Percentiles rank a stretch among this genome's conserved stretches.
These are phyloP conservation scores for Diplodus sargus DNA, from an alignment of 2,797 vertebrate species.

Conservation along the genomic window DNA sequence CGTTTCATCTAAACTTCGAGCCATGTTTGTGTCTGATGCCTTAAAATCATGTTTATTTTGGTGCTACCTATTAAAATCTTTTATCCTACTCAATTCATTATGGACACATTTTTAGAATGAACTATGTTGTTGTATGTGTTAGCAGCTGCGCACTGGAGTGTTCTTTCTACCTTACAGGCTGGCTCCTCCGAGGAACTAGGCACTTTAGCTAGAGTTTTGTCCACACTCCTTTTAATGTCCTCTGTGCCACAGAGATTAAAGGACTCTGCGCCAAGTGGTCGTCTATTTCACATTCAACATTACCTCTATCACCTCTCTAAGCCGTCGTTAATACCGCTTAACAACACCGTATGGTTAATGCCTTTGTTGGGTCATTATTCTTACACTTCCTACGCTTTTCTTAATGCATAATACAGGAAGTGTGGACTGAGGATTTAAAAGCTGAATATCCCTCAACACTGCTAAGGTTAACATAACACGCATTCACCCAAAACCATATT, in stretches of 20 bases:
- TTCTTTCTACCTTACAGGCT: conserved; percentile 7
- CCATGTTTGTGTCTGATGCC: not conserved
- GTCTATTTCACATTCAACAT: conserved; percentile 22
- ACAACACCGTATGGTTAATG: not conserved
- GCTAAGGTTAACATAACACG: not conserved
- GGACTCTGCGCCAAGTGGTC: not conserved
- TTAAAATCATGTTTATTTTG: not conserved
- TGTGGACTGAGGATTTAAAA: not conserved
- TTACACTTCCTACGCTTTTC: not conserved
- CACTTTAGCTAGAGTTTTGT: conserved; percentile 14
- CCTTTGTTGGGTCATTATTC: conserved; percentile 12
- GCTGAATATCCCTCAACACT: not conserved
- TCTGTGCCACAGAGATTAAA: conserved; percentile 32
- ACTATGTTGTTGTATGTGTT: not conserved
- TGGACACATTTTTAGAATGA: not conserved
- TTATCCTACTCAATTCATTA: not conserved
- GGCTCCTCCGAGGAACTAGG: conserved; percentile 17
- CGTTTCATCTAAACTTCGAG: not conserved
- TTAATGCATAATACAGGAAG: not conserved
- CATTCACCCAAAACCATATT: not conserved
- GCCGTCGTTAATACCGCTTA: not conserved
- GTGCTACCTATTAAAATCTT: not conserved
- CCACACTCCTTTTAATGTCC: conserved; percentile 26
- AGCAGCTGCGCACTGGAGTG: not conserved
- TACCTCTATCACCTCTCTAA: not conserved